Percentiles rank a stretch among this genome's conserved stretches.
phyloP scores from a whole-genome alignment of 2,888 invertebrate species.

The Odontocolon sp. region DNA sequence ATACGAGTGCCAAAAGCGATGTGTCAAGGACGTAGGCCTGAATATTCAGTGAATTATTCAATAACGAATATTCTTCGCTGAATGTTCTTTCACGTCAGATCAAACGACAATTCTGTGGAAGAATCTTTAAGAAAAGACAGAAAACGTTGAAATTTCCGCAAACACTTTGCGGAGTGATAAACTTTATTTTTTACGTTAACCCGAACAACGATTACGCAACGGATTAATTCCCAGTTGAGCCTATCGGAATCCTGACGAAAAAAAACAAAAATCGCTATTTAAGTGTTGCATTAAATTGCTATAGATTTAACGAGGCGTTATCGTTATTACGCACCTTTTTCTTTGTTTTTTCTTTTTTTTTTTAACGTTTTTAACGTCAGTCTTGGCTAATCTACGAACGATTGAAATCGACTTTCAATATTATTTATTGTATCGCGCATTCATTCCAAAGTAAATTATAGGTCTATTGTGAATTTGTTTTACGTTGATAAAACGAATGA shows the following conservation, averaged over 20 bases:
- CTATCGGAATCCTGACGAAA: constrained; percentile 26
- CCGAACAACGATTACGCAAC: constrained; percentile 34
- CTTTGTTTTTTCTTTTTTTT: constrained; percentile 2
- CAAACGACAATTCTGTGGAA: not conserved
- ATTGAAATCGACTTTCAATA: constrained; percentile 47
- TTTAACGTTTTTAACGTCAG: constrained; percentile 9
- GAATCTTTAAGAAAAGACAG: not conserved
- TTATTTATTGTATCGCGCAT: constrained; percentile 67
- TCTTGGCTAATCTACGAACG: not conserved
- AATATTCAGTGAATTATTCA: constrained; percentile 31
- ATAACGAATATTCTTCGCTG: constrained; percentile 8
- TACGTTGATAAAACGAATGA: constrained; percentile 41
- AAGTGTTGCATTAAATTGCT: not conserved
- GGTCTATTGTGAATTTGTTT: constrained; percentile 39
- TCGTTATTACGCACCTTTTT: not conserved
- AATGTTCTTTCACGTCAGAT: not conserved
- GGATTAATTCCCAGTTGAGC: constrained; percentile 22
- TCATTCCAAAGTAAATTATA: constrained; percentile 67
- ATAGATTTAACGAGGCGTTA: not conserved
- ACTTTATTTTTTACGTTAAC: not conserved
- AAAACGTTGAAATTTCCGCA: not conserved
- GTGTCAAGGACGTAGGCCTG: constrained; percentile 65
- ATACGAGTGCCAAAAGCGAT: constrained; percentile 76
- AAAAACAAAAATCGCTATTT: not conserved
- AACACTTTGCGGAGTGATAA: not conserved